Conservation (phyloP, 2,113 vertebrate genomes). For the Anthoscopus minutus region DNA sequence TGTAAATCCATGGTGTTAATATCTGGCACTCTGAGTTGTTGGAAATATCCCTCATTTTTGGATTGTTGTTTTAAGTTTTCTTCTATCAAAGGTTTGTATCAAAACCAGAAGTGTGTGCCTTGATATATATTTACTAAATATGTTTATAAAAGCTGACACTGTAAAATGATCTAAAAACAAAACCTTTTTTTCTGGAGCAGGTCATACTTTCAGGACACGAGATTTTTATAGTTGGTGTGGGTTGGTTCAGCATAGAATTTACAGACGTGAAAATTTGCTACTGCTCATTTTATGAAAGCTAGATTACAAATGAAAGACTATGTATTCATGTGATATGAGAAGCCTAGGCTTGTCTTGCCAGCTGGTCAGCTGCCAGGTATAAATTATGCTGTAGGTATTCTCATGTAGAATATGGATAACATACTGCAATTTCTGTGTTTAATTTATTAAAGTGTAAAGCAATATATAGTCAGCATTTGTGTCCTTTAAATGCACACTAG, state of each 20-base stretch:
- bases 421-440: constrained; percentile 44
- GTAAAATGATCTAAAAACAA: not conserved
- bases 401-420: constrained; percentile 31
- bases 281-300: constrained; percentile 18
- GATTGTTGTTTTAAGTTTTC: not conserved
- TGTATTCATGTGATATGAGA: not conserved
- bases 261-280: constrained; percentile 19
- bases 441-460: constrained; percentile 38
- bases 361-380: constrained; percentile 49
- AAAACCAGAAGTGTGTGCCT: not conserved
- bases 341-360: constrained; percentile 37
- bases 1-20: accelerated
- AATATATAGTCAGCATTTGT: constrained; percentile 29
- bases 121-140: not conserved
- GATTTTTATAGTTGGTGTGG: not conserved
- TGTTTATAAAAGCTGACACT: not conserved
- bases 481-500: constrained; percentile 20
- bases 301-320: not conserved
- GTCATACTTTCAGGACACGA: not conserved
- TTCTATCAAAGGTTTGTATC: not conserved
- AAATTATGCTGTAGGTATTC: constrained; percentile 43
- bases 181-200: not conserved
- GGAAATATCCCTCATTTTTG: not conserved
- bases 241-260: not conserved
- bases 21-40: not conserved